Evolutionary conservation across 2,797 vertebrate species (phyloP), one percentile per base, ranked within the genome.

Genomic region (Pelodytes ibericus): DNA sequence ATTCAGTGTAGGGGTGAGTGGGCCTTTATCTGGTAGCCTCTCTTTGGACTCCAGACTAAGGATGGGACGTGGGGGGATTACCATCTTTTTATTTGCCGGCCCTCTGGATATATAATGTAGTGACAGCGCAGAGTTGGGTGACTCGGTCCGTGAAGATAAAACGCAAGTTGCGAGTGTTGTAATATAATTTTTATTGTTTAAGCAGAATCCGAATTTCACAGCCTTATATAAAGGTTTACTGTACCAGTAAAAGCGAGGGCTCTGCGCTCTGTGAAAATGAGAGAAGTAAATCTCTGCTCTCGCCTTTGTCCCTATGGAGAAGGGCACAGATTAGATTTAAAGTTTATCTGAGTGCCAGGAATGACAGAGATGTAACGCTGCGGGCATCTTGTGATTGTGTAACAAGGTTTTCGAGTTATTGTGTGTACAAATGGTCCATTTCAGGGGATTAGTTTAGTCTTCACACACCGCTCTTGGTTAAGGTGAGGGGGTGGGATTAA

Each of bases 111-210:
- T 69, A 39, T 22, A 31, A 59, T 4, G 22, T 11, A 4, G 3
- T 30, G 27, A 69, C 41, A 41, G 22, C 6, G 31, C 60, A 62
- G 18, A 8, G 60, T 31, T 15, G 31, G 3, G 4, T 18, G 24
- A 24, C 4, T 11, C 2, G 3, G 30, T 16, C 67, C 30, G 18
- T 36, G 6, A 6, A 71, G 30, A 59, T 57, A 57, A 70, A 58
- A 57, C 4, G 1, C 9, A 47, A 24, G 4, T 49, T 31, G 36
- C 9, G 25, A 25, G 36, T 15, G 26, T 31, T 59, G 67, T 41
- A 70, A 41, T 70, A 57, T 60, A 11, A 26, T 61, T 72, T 71
- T 72, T 60, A 61, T 62, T 20, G 39, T 41, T 47, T 60, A 47
- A 49, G 57, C 39, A 49, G 57, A 49, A 47, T 47, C 24, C 26